Evolutionary conservation across 2,113 vertebrate species (phyloP), one percentile per base, ranked within the genome.

Genomic region (Pleuronectes platessa): DNA sequence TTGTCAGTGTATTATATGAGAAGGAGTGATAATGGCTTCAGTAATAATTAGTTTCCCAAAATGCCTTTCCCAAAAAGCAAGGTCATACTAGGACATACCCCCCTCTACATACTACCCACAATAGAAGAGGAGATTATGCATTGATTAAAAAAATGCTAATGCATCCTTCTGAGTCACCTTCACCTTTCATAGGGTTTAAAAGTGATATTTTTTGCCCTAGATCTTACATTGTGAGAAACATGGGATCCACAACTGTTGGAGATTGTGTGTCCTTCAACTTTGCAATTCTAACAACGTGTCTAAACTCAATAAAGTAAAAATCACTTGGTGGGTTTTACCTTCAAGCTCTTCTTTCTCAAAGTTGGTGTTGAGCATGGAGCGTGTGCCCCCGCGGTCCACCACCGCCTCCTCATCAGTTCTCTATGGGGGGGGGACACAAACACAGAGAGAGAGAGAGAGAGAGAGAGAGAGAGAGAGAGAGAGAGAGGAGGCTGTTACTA

Each of bases 311-410:
- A 8, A 51, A 7, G 47, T 51, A 15, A 51, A 54, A 21, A 15
- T 54, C 20, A 54, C 5, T n/a, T n/a, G 2, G 2, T 3, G 62
- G 8, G 13, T 10, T 51, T 95, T 94, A 99, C 98, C 98, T 98
- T 99, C 98, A 67, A 99, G 93, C 88, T 99, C 98, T 90, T 99
- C 98, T 89, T 99, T 98, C 91, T 99, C 98, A 89, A 99, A 98
- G 91, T 99, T 97, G 67, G 98, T 98, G 93, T 98, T 99, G 88
- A 99, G 96, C 95, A 99, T 97, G 82, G 98, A 97, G 60, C 98
- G 97, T 35, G 97, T 98, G 82, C 98, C 97, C 35, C 98, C 98
- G 61, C 97, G 95, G 84, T 99, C 98, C 92, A 99, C 94, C 84
- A 99, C 94, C 2, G 97, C 98, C 79, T 99, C 98, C 92, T 99